phyloP scores from a whole-genome alignment of 1,140 invertebrate species.

The Eriosoma lanigerum region DNA sequence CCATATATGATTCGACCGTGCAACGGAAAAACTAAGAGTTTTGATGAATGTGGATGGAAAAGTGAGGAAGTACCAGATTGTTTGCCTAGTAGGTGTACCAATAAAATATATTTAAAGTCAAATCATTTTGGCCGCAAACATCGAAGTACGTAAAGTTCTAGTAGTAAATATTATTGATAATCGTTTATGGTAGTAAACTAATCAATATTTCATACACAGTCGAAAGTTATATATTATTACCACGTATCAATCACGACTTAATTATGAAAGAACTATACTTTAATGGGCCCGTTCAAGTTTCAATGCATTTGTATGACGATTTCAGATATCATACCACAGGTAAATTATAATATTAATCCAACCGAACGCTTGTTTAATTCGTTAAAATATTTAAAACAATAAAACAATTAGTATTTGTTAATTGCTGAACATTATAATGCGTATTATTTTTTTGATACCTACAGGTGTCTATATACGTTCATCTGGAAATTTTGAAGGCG shows the following conservation, averaged over 20 bases:
- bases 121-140: background rate
- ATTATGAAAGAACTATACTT: background rate
- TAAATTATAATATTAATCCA: background rate
- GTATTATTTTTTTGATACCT: background rate
- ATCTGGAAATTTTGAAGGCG: constrained; percentile 71
- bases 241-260: background rate
- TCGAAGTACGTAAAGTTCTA: background rate
- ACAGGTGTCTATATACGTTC: constrained; percentile 80
- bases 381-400: too few relatives aligned
- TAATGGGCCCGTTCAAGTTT: constrained; percentile 4
- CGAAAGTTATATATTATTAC: background rate
- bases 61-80: background rate
- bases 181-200: too few relatives aligned
- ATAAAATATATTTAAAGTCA: background rate
- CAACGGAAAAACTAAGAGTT: background rate
- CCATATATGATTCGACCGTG: background rate
- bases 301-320: constrained; percentile 13
- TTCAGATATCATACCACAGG: background rate
- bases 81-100: background rate
- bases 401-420: too few relatives aligned
- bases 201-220: too few relatives aligned
- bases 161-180: too few relatives aligned
- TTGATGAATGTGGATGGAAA: background rate
- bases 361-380: too few relatives aligned
- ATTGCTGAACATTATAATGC: too few relatives aligned